A percentile compares a stretch with the other conserved stretches of the same genome.
Conservation (phyloP, 2,888 invertebrate genomes). For the Gisinianus flammeolus region DNA sequence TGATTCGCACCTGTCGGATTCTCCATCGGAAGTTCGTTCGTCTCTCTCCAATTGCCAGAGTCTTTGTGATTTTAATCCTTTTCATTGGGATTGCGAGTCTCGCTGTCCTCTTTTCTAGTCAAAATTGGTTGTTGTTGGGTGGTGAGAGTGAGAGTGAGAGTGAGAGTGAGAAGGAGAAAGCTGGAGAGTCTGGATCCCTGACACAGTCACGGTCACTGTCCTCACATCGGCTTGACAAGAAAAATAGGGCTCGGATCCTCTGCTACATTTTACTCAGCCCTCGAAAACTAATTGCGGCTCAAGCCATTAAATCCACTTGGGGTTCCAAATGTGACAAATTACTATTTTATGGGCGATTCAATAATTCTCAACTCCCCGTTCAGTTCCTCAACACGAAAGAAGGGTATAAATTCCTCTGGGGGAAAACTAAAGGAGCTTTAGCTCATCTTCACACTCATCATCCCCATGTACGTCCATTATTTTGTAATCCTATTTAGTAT, state of each 20-base stretch:
- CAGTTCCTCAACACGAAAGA: slow-evolving; percentile 49
- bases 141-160: background rate
- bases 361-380: slow-evolving; percentile 47
- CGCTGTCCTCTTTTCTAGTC: background rate
- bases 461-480: slow-evolving; percentile 33
- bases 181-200: background rate
- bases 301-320: slow-evolving; percentile 54
- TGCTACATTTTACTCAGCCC: slow-evolving; percentile 53
- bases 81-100: background rate
- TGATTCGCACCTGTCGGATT: slow-evolving; percentile 32
- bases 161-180: no score
- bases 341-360: slow-evolving; percentile 53
- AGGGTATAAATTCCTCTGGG: slow-evolving; percentile 55
- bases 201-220: background rate
- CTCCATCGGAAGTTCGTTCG: background rate
- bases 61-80: background rate
- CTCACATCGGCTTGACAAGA: background rate
- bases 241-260: slow-evolving; percentile 41
- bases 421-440: slow-evolving; percentile 54
- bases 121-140: background rate
- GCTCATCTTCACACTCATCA: slow-evolving; percentile 42
- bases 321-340: slow-evolving; percentile 54
- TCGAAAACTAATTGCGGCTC: slow-evolving; percentile 42
- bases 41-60: background rate
- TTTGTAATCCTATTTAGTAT: no score